A percentile compares a stretch with the other conserved stretches of the same genome.
Conservation (phyloP, 2,888 invertebrate genomes). For the Tinea trinotella region DNA sequence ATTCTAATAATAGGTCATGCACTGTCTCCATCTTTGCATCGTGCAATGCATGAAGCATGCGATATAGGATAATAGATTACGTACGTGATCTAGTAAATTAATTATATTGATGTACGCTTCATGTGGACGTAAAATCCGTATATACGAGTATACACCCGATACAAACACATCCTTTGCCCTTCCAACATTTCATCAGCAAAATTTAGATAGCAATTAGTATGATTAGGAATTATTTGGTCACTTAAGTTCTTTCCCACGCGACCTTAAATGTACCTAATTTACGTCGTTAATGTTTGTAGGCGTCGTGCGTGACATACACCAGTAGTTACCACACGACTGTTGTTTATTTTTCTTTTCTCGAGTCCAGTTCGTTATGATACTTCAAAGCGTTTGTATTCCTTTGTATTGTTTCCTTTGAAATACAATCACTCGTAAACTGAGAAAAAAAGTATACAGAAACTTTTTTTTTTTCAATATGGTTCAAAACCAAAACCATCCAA, state of each 20-base stretch:
- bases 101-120: no score
- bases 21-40: no score
- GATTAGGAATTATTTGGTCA: background rate
- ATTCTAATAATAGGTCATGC: no score
- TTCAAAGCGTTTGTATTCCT: background rate
- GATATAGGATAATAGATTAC: no score
- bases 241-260: constrained; percentile 1
- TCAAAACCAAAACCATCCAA: no score
- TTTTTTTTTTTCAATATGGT: background rate
- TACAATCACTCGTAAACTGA: background rate
- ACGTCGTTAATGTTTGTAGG: constrained; percentile 7
- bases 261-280: background rate
- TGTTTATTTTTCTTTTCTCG: background rate
- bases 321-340: background rate
- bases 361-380: background rate
- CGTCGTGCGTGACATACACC: constrained; percentile 7
- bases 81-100: background rate
- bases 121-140: no score
- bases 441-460: background rate
- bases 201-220: background rate
- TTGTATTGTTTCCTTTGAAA: background rate
- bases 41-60: no score
- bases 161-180: no score
- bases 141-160: no score
- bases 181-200: background rate